Base-by-base conservation (phyloP, 2,888 invertebrate species). In the Cosmia trapezina region DNA sequence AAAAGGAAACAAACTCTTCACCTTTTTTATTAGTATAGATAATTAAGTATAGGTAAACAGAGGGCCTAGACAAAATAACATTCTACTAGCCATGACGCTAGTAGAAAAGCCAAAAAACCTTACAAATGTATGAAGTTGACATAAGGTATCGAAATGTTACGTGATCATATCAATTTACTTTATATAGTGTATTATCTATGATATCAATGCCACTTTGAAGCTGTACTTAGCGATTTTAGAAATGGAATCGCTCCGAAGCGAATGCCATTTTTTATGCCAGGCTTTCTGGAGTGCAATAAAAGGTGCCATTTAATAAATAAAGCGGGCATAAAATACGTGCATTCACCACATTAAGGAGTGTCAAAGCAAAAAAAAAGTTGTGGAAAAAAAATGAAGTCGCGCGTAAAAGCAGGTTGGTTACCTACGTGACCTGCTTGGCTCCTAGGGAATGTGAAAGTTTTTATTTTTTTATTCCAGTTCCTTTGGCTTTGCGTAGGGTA, bases 401-500 rank as follows among this genome's bases (percentile, higher is more conserved):
- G 61, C 57, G n/a, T 68, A 73, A 60, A 75, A 70, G 74, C 71
- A 75, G 74, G 80, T 81, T 81, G 61, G 67, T 76, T 70, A 73
- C 71, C 70, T 85, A 80, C 19, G 54, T 78, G 65, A 70, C 76
- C 73, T 84, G 70, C 64, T 69, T 73, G 67, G 66, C 78, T 76
- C 59, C 63, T 84, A 80, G 72, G 74, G 85, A 80, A 85, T 83
- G 80, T 67, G 37, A 68, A 70, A 54, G 54, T 70, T 80, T 84
- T 85, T 76, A 28, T 75, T 74, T 74, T 83, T 37, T 78, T 86
- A 67, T 63, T 51, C 54, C 49, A 71, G 82, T 86, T 81, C 73
- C 37, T 65, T 81, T 68, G 59, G 75, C 76, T 78, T 72, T 62
- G 66, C 62, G 28, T 69, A 53, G 43, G 12, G 17, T 57, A n/a